Evolutionary conservation across 2,888 invertebrate genomes (phyloP).

Genomic region (Gnatocerus cornutus): DNA sequence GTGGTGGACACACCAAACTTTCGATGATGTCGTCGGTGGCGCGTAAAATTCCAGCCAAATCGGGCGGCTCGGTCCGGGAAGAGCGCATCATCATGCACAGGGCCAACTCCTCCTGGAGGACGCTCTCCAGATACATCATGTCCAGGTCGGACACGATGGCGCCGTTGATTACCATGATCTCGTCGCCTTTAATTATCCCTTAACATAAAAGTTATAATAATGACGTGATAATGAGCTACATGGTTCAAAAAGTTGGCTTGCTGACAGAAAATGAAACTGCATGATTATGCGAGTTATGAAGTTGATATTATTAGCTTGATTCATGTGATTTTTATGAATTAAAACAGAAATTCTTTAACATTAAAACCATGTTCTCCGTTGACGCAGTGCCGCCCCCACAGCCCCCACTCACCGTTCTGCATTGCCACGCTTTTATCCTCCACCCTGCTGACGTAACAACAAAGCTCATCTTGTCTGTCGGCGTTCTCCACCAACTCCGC

Average conservation of each 20-base stretch:
- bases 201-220: background rate
- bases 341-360: too few species aligned
- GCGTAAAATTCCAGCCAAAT: conserved; percentile 79
- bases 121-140: conserved; percentile 99
- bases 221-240: too few species aligned
- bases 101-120: conserved; percentile 94
- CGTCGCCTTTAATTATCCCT: conserved; percentile 98
- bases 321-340: too few species aligned
- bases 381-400: background rate
- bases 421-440: conserved; percentile 97
- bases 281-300: too few species aligned
- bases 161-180: conserved; percentile 99
- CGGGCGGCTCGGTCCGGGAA: conserved; percentile 87
- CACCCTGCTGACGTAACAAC: conserved; percentile 97
- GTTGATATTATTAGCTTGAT: too few species aligned
- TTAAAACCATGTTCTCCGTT: background rate
- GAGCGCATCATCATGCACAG: conserved; percentile 98
- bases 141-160: conserved; percentile 98
- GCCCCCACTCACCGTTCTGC: conserved; percentile 86
- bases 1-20: conserved; percentile 96
- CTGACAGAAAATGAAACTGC: too few species aligned
- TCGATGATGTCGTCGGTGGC: conserved; percentile 97
- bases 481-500: conserved; percentile 97
- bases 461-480: conserved; percentile 96
- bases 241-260: too few species aligned